Evolutionary conservation across 2,113 vertebrate species (phyloP).

Genomic region (Stictonetta naevosa): DNA sequence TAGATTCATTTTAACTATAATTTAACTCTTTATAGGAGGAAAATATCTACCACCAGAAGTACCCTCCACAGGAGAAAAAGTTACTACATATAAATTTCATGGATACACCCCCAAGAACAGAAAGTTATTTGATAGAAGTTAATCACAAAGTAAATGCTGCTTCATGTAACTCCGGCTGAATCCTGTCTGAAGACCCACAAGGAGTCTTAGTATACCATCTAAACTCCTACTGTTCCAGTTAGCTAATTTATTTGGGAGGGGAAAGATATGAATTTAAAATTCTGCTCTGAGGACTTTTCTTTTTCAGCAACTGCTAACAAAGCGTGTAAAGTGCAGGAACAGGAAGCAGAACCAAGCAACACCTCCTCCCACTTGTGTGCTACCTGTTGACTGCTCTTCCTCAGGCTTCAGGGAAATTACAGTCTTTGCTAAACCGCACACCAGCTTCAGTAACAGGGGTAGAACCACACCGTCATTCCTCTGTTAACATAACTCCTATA

Average conservation of each 20-base stretch:
- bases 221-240: background rate
- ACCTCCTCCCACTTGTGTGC: background rate
- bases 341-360: background rate
- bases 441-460: background rate
- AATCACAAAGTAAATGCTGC: background rate
- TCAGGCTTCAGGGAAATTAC: fast-evolving
- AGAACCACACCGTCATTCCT: background rate
- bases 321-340: background rate
- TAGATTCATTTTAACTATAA: background rate
- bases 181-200: background rate
- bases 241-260: background rate
- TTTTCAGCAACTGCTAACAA: background rate
- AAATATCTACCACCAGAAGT: background rate
- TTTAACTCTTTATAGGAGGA: background rate
- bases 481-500: background rate
- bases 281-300: background rate
- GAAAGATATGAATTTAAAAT: background rate
- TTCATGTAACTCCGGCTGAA: background rate
- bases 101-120: background rate
- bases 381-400: background rate
- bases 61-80: background rate
- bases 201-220: background rate
- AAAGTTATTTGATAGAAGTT: background rate
- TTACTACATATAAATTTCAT: background rate
- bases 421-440: background rate